Evolutionary conservation across 2,888 invertebrate genomes (phyloP).

Genomic region (Bedellia somnulentella): DNA sequence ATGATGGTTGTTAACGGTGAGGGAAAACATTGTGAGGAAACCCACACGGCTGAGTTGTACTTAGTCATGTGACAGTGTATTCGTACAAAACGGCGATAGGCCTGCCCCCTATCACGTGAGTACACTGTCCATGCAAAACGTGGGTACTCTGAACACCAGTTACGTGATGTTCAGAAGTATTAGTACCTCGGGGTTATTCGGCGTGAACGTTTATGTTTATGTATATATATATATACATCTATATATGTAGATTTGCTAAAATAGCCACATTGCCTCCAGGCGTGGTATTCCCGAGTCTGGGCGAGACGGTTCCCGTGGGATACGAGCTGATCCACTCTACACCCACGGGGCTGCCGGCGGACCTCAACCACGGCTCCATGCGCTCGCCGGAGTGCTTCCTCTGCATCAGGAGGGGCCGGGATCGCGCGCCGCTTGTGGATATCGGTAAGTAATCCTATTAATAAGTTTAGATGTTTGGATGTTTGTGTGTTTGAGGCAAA

Average conservation of each 20-base stretch:
- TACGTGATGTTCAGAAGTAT: too few species aligned
- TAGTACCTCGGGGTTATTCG: too few species aligned
- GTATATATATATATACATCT: background rate
- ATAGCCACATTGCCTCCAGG: constrained; percentile 24
- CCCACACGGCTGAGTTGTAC: too few species aligned
- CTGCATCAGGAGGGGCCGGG: constrained; percentile 88
- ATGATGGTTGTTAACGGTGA: too few species aligned
- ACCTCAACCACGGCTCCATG: constrained; percentile 96
- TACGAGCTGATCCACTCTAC: constrained; percentile 76
- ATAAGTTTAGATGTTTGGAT: too few species aligned
- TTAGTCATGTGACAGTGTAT: too few species aligned
- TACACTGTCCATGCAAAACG: too few species aligned
- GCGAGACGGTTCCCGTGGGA: constrained; percentile 81
- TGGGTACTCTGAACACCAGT: too few species aligned
- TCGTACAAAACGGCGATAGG: too few species aligned
- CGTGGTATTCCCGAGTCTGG: constrained; percentile 77
- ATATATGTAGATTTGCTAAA: background rate
- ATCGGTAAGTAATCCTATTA: constrained; percentile 69
- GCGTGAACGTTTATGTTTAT: background rate
- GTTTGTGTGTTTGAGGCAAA: too few species aligned
- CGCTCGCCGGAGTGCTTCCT: constrained; percentile 91
- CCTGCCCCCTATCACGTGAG: too few species aligned
- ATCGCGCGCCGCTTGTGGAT: constrained; percentile 95
- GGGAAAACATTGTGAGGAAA: too few species aligned
- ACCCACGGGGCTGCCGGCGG: constrained; percentile 86